These are phyloP conservation scores for Pitangus sulphuratus DNA, from an alignment of 2,797 vertebrate genomes.

Conservation along the genomic window DNA sequence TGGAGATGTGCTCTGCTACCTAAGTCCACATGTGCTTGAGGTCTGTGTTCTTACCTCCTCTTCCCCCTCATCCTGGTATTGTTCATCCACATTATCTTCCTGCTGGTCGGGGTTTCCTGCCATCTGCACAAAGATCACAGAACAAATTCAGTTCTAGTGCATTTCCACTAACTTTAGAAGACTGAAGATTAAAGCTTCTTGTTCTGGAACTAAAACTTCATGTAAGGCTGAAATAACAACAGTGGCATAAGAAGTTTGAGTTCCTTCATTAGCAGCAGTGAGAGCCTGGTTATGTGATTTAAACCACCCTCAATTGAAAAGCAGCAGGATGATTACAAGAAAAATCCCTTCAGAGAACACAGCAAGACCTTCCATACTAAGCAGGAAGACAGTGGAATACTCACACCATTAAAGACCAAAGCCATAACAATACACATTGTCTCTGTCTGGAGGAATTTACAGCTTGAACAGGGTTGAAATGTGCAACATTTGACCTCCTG, in stretches of 20 bases:
- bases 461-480: not conserved
- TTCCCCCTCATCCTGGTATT: constrained; percentile 95
- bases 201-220: not conserved
- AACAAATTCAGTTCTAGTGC: not conserved
- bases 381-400: not conserved
- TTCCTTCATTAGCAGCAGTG: not conserved
- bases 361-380: not conserved
- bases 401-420: not conserved
- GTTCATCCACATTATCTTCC: constrained; percentile 93
- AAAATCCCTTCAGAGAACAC: constrained; percentile 4
- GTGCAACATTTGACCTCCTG: not conserved
- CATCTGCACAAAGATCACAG: constrained; percentile 80
- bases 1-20: not conserved
- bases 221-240: not conserved
- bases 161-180: not conserved
- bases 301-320: constrained; percentile 14
- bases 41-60: constrained; percentile 86
- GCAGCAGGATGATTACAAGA: not conserved
- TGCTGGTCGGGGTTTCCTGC: constrained; percentile 97
- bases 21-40: not conserved
- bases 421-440: not conserved
- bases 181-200: constrained; percentile 9
- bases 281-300: not conserved
- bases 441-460: not conserved
- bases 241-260: not conserved